A percentile compares a stretch with the other conserved stretches of the same genome.
phyloP scores from a whole-genome alignment of 1,140 invertebrate species.

The Drosophila simulans region DNA sequence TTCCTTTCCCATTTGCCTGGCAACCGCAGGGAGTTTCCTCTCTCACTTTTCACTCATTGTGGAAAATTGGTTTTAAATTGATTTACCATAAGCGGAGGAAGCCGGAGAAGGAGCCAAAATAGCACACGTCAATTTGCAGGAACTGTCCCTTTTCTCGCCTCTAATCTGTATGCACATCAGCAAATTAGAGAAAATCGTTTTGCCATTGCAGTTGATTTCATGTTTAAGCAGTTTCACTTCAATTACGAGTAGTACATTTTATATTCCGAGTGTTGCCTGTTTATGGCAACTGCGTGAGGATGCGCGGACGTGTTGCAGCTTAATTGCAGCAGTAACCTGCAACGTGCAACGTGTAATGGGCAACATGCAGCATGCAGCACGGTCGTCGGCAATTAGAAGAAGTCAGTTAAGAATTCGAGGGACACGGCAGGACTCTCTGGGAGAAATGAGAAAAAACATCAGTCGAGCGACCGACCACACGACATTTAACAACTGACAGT shows the following conservation, averaged over 20 bases:
- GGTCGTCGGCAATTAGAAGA: constrained; percentile 68
- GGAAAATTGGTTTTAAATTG: constrained; percentile 82
- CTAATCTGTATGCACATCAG: constrained; percentile 74
- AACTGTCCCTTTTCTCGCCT: background rate
- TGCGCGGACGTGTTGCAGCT: constrained; percentile 61
- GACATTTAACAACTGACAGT: constrained; percentile 65
- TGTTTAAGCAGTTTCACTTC: constrained; percentile 48
- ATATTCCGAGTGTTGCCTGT: constrained; percentile 56
- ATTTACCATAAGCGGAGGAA: constrained; percentile 71
- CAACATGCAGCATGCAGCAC: constrained; percentile 17
- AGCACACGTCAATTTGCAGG: constrained; percentile 12
- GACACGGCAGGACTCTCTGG: constrained; percentile 7
- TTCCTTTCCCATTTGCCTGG: constrained; percentile 63
- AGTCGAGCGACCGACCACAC: constrained; percentile 39
- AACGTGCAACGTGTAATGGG: constrained; percentile 20
- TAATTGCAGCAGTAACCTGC: constrained; percentile 56
- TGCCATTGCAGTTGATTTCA: constrained; percentile 68
- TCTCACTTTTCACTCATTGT: constrained; percentile 51
- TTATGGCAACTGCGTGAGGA: constrained; percentile 61
- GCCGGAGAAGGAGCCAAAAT: background rate
- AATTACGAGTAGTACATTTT: constrained; percentile 51
- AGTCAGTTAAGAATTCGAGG: constrained; percentile 53
- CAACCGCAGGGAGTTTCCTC: constrained; percentile 51
- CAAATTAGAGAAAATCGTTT: constrained; percentile 72
- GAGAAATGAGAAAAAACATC: constrained; percentile 35